Percentiles rank a stretch among this genome's conserved stretches.
Evolutionary conservation across 1,140 invertebrate species (phyloP).

Genomic region (Tetramorium parvispinum): DNA sequence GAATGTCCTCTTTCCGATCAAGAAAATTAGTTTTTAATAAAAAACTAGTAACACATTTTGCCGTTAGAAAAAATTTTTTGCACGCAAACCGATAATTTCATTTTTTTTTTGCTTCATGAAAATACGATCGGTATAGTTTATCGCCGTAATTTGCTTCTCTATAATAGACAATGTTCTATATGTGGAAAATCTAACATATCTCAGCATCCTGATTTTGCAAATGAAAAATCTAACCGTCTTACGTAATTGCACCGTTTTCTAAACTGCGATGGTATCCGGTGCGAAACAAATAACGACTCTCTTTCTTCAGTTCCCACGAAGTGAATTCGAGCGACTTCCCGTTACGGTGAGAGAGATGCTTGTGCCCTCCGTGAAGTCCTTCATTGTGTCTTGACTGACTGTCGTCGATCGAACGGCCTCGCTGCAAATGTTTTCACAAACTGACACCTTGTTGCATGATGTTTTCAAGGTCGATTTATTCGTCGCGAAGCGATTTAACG

Average conservation of each 20-base stretch:
- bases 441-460: slow-evolving; percentile 5
- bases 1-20: not conserved
- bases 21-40: not conserved
- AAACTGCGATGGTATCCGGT: slow-evolving; percentile 40
- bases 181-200: slow-evolving; percentile 6
- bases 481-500: not conserved
- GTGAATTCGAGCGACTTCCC: slow-evolving; percentile 71
- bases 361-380: slow-evolving; percentile 22
- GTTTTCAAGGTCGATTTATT: slow-evolving; percentile 24
- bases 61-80: not conserved
- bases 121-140: not conserved
- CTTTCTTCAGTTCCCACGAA: slow-evolving; percentile 73
- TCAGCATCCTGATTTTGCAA: not conserved
- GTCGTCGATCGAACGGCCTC: slow-evolving; percentile 35
- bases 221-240: slow-evolving; percentile 22
- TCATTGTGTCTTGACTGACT: slow-evolving; percentile 25
- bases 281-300: slow-evolving; percentile 52
- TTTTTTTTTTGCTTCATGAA: too few species aligned
- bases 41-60: not conserved
- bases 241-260: slow-evolving; percentile 55
- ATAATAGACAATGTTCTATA: not conserved
- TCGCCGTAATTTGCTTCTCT: not conserved
- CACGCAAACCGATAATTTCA: not conserved
- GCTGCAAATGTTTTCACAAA: slow-evolving; percentile 12
- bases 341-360: slow-evolving; percentile 64